These are phyloP conservation scores for Phytoseiulus persimilis DNA, from an alignment of 2,888 invertebrate species.

Conservation along the genomic window DNA sequence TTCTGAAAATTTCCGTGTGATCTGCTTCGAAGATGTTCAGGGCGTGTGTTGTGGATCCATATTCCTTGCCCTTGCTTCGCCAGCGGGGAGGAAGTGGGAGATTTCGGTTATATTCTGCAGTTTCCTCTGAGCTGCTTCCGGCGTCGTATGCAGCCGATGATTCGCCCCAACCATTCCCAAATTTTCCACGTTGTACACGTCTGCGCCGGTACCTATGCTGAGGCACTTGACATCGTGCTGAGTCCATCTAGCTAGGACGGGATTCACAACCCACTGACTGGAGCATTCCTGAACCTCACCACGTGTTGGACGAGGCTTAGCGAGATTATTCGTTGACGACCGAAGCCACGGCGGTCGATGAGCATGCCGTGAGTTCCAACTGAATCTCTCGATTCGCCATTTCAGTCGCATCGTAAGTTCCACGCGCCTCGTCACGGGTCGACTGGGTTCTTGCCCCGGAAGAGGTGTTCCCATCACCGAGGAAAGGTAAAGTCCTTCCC, in stretches of 20 bases:
- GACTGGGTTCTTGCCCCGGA: conserved; percentile 99
- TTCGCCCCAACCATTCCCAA: too few species aligned
- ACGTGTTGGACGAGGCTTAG: not conserved
- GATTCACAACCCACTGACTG: too few species aligned
- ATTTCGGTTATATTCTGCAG: too few species aligned
- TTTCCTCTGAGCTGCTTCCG: too few species aligned
- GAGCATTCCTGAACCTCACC: not conserved
- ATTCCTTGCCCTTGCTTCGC: too few species aligned
- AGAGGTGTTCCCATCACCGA: conserved; percentile 87
- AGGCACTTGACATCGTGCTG: too few species aligned
- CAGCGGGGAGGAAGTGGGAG: too few species aligned
- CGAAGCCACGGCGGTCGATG: not conserved
- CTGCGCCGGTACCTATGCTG: too few species aligned
- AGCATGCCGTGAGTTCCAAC: not conserved
- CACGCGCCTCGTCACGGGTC: conserved; percentile 99
- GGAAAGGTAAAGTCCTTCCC: conserved; percentile 99
- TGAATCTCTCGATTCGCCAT: not conserved
- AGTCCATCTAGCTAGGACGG: too few species aligned
- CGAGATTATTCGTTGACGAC: too few species aligned
- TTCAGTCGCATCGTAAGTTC: conserved; percentile 98
- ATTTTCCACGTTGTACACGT: too few species aligned
- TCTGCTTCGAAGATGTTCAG: not conserved
- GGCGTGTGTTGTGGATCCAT: not conserved
- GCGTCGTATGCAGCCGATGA: too few species aligned
- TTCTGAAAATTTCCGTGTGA: conserved; percentile 9